Base-by-base conservation (phyloP, 2,113 vertebrate species). In the Polypterus bichir region DNA sequence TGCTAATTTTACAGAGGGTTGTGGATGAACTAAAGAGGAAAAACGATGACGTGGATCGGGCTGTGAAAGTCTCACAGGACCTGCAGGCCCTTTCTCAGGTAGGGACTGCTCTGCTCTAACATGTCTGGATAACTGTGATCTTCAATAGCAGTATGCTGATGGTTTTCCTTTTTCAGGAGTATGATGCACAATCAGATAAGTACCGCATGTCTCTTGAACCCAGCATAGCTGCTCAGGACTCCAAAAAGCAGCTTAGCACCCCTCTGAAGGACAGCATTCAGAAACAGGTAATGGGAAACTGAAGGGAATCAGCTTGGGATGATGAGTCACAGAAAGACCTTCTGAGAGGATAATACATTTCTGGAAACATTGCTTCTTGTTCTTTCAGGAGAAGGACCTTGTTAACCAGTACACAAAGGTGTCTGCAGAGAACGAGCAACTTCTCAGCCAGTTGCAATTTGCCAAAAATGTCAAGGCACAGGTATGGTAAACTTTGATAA, bases 11-110 rank as follows among this genome's bases (percentile, higher is more conserved):
- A 51, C 74, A 98, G 96, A 93, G 88, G 66, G 77, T 89, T 64
- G 75, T 85, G 49, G 84, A 91, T 1, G 92, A 98, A 75, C 87
- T 97, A 7, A 79, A 84, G 61, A 77, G 84, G 60, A 94, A 91
- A 54, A 89, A 88, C 54, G 74, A 73, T 0, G 92, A 97, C 62
- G 79, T 90, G 70, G 83, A 88, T 0, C 65, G 68, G 1, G 65
- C 83, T 9, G 49, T 83, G 62, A 85, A 81, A 59, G 76, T 94
- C 11, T 92, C 92, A 54, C 78, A 72, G 59, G 89, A 89, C 0
- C 69, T 98, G 66, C 89, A 96, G 73, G 77, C 73, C 49, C 70
- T 86, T 0, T 86, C 97, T 57, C 86, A 79, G 67, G 96, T 96
- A 81, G 71, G 85, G 58, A 4, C 3, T 59, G 59, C 4, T 27